These are phyloP conservation scores for Muscicapa striata DNA, from an alignment of 2,797 vertebrate species.

Conservation along the genomic window DNA sequence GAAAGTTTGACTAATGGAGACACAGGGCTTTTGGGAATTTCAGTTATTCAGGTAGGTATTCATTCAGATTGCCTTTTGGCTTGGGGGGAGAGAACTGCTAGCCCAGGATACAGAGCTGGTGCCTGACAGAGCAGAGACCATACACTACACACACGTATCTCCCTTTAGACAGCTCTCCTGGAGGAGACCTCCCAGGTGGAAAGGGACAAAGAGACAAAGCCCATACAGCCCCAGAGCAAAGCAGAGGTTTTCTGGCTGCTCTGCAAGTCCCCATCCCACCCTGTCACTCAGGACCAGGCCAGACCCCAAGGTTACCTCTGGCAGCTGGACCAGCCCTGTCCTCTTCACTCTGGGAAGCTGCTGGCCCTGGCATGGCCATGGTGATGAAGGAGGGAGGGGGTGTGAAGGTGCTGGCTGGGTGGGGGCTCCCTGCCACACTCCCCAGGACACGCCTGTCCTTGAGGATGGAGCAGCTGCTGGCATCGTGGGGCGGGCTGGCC, in stretches of 20 bases:
- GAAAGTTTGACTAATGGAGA: neutral
- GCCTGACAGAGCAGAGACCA: neutral
- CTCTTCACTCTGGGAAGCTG: conserved; percentile 17
- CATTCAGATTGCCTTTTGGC: neutral
- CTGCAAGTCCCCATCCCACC: neutral
- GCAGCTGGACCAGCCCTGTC: neutral
- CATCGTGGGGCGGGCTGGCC: neutral
- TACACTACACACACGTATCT: neutral
- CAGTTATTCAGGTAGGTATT: neutral
- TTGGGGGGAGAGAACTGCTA: neutral
- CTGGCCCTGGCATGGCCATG: neutral
- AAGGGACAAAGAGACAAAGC: neutral
- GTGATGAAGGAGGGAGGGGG: neutral
- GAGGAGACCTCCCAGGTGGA: neutral
- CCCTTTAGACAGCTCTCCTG: neutral
- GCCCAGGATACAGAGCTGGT: neutral
- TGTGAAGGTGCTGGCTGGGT: neutral
- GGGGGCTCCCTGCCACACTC: neutral
- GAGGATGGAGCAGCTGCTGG: neutral
- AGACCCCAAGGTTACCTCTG: conserved; percentile 37
- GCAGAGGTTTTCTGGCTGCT: neutral
- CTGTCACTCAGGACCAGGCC: accelerated
- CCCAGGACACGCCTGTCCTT: conserved; percentile 12
- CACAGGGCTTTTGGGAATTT: neutral
- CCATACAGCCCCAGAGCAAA: neutral